Evolutionary conservation across 2,113 vertebrate genomes (phyloP).

Genomic region (Eidolon helvum): DNA sequence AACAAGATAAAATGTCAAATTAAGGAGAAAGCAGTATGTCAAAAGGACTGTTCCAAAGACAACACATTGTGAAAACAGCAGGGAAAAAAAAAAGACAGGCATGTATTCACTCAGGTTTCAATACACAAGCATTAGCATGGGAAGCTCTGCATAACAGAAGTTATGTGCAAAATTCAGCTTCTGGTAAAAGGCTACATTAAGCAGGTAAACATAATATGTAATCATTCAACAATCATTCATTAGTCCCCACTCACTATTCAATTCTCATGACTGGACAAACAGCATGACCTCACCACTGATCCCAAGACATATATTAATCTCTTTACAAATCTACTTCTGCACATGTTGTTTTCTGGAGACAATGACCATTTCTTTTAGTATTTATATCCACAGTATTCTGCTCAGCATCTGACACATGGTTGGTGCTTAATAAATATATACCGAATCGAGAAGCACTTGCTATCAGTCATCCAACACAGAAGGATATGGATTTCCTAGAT

Average conservation of each 20-base stretch:
- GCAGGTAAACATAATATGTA: background rate
- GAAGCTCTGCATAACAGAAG: background rate
- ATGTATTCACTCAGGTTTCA: background rate
- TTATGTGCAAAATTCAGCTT: background rate
- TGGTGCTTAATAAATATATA: background rate
- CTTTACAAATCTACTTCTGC: background rate
- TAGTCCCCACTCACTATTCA: background rate
- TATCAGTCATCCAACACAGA: background rate
- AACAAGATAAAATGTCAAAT: constrained; percentile 8
- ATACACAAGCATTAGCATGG: constrained; percentile 7
- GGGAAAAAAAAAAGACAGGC: background rate
- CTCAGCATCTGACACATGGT: background rate
- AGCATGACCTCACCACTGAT: background rate
- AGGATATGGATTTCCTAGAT: background rate
- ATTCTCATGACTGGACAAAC: background rate
- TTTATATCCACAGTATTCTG: background rate
- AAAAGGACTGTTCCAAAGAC: constrained; percentile 16
- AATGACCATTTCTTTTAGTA: background rate
- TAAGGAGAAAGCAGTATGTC: background rate
- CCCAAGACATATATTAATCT: background rate
- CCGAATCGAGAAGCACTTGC: background rate
- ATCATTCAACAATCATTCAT: background rate
- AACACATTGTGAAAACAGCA: background rate
- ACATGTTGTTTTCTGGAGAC: background rate
- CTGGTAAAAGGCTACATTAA: background rate